Evolutionary conservation across 2,113 vertebrate genomes (phyloP), one percentile per base, ranked within the genome.

Genomic region (Bujurquina vittata): DNA sequence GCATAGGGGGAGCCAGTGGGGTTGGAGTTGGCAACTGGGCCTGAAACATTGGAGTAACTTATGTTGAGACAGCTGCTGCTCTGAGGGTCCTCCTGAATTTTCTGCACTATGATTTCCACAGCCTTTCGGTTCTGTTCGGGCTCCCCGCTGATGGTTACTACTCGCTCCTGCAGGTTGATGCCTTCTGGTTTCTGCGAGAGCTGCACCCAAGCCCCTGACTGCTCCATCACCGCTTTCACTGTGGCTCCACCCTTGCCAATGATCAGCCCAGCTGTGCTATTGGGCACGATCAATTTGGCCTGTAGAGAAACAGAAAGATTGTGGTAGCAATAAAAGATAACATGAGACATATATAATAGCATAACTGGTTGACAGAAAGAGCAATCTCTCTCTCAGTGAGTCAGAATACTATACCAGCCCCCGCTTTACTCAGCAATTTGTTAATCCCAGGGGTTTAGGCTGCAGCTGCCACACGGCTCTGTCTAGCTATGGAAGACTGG

Each of bases 31-130:
- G 97, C 97, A 83, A 98, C 97, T 0, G 97, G 97, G 80, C 97
- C 97, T 0, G 97, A 96, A 91, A 98, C 96, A 89, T 98, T 98
- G 95, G 96, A 97, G 67, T 98, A 98, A 94, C 97, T 97, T 92
- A 98, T 98, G 95, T 98, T 98, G 91, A 98, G 97, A 92, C 97
- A 97, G 94, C 97, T 97, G 94, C 97, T 97, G 95, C 97, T 98
- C 95, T 98, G 97, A 5, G 97, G 97, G 85, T 98, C 97, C 92
- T 98, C 97, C 94, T 97, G 97, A 89, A 98, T 97, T 94, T 98
- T 98, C 95, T 98, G 97, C 22, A 98, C 97, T 82, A 98, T 98
- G 95, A 97, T 97, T 89, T 97, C 96, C 81, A 98, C 96, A 1
- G 97, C 97, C 89, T 97, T 97, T 89, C 97, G 97, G 95, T 98